A percentile compares a stretch with the other conserved stretches of the same genome.
Evolutionary conservation across 1,140 invertebrate species (phyloP).

Genomic region (Thaumetopoea pityocampa): DNA sequence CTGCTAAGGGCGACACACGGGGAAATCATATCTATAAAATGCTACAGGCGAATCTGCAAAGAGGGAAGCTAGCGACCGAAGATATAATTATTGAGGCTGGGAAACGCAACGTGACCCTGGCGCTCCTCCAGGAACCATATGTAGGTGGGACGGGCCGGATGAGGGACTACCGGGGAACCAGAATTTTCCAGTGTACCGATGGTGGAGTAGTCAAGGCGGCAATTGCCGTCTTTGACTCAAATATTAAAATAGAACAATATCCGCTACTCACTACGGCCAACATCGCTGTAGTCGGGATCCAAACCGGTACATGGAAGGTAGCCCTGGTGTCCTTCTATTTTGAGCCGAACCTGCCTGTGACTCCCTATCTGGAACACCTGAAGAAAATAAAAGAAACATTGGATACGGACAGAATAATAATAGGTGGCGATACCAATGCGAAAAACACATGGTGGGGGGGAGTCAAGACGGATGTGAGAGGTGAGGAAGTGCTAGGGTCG

Average conservation of each 20-base stretch:
- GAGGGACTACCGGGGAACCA: background rate
- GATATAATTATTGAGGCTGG: too few species aligned
- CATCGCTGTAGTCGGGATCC: background rate
- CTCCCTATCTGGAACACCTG: slow-evolving; percentile 6
- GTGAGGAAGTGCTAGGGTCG: slow-evolving; percentile 3
- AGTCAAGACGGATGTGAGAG: slow-evolving; percentile 1
- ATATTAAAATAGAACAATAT: slow-evolving; percentile 2
- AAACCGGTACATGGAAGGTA: too few species aligned
- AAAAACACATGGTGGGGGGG: too few species aligned
- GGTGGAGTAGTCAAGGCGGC: slow-evolving; percentile 10
- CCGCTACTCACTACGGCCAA: slow-evolving; percentile 7
- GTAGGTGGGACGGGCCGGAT: too few species aligned
- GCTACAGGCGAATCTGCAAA: slow-evolving; percentile 12
- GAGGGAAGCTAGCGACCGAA: too few species aligned
- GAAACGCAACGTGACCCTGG: too few species aligned
- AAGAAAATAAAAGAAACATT: too few species aligned
- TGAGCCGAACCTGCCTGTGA: slow-evolving; percentile 3
- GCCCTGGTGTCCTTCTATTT: too few species aligned
- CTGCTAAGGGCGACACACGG: too few species aligned
- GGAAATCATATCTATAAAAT: background rate
- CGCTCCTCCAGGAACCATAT: too few species aligned
- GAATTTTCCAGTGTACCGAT: slow-evolving; percentile 8
- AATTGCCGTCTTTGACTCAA: slow-evolving; percentile 11
- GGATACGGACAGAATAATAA: too few species aligned
- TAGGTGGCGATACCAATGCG: slow-evolving; percentile 12